Evolutionary conservation across 92 coral and sea anemone genomes (phyloP).

Genomic region (Palythoa caribaeorum): DNA sequence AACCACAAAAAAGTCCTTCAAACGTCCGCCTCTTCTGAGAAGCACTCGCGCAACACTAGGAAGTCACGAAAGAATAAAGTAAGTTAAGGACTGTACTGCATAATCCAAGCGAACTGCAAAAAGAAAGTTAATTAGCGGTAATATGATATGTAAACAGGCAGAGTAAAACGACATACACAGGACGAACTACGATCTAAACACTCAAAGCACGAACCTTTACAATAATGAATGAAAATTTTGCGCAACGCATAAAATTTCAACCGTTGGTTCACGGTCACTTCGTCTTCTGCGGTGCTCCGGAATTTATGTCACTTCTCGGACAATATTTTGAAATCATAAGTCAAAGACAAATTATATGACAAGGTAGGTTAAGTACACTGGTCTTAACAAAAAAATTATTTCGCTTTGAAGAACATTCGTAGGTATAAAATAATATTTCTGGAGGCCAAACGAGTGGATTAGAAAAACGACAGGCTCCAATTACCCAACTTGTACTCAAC

Average conservation of each 20-base stretch:
- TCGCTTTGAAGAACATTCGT: not conserved
- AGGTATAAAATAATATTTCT: slow-evolving; percentile 8
- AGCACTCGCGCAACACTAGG: slow-evolving; percentile 69
- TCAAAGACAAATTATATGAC: slow-evolving; percentile 41
- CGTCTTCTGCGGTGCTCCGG: slow-evolving; percentile 69
- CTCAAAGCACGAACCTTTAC: slow-evolving; percentile 20
- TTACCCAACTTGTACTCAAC: slow-evolving; percentile 64
- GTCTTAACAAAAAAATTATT: slow-evolving; percentile 26
- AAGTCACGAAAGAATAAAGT: slow-evolving; percentile 82
- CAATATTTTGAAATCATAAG: slow-evolving; percentile 34
- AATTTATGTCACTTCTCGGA: slow-evolving; percentile 55
- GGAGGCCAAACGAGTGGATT: slow-evolving; percentile 12
- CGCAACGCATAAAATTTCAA: slow-evolving; percentile 51
- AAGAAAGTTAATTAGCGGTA: slow-evolving; percentile 97
- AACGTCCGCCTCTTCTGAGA: slow-evolving; percentile 62
- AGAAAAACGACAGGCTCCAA: slow-evolving; percentile 23
- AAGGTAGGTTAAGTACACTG: slow-evolving; percentile 29
- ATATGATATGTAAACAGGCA: slow-evolving; percentile 95
- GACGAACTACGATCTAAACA: slow-evolving; percentile 48
- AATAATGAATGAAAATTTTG: slow-evolving; percentile 63
- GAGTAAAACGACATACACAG: slow-evolving; percentile 77
- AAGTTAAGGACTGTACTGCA: slow-evolving; percentile 81
- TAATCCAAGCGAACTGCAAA: slow-evolving; percentile 86
- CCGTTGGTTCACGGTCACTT: slow-evolving; percentile 53
- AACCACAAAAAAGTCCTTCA: slow-evolving; percentile 44